Percentiles rank a stretch among this genome's conserved stretches.
Conservation (phyloP, 2,888 invertebrate genomes). For the Dicyrtomina minuta region DNA sequence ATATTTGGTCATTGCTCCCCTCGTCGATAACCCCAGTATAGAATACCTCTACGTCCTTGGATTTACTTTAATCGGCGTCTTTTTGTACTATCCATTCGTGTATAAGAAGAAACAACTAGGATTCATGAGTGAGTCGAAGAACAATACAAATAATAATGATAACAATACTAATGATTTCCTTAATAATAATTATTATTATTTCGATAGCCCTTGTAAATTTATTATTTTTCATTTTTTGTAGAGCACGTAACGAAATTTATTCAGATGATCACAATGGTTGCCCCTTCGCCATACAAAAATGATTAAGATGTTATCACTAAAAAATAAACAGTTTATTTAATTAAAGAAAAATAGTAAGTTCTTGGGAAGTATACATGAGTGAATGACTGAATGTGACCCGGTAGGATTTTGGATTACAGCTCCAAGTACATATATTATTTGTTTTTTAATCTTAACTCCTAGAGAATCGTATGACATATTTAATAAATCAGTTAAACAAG, state of each 20-base stretch:
- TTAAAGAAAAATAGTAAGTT: too few relatives aligned
- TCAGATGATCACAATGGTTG: constrained; percentile 28
- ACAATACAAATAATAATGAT: neutral
- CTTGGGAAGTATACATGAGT: too few relatives aligned
- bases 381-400: too few relatives aligned
- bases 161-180: neutral
- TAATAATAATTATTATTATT: neutral
- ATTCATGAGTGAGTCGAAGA: constrained; percentile 31
- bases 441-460: too few relatives aligned
- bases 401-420: too few relatives aligned
- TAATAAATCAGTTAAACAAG: too few relatives aligned
- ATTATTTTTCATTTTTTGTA: constrained; percentile 16
- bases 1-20: constrained; percentile 34
- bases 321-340: too few relatives aligned
- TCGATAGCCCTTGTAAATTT: neutral
- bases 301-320: constrained; percentile 22
- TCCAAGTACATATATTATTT: too few relatives aligned
- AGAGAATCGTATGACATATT: too few relatives aligned
- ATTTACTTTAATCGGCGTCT: constrained; percentile 27
- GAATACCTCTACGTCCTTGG: constrained; percentile 27
- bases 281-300: constrained; percentile 38
- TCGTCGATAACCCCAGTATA: constrained; percentile 28
- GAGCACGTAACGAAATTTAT: constrained; percentile 25
- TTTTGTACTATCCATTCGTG: constrained; percentile 36
- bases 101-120: constrained; percentile 18